Conservation (phyloP, 2,797 vertebrate species). For the Crocidura indochinensis region DNA sequence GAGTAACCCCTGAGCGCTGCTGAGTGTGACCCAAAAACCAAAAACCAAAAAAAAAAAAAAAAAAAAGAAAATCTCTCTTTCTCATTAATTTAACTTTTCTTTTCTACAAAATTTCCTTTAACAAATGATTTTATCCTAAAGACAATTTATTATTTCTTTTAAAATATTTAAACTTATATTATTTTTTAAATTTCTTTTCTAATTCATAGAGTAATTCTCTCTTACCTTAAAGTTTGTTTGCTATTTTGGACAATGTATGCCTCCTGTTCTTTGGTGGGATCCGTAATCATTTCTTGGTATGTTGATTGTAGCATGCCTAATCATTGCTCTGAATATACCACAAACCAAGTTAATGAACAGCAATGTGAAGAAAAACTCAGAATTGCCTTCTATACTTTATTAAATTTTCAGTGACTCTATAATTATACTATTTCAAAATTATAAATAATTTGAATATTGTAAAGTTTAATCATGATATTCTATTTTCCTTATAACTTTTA, state of each 20-base stretch:
- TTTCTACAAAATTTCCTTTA: too few species aligned
- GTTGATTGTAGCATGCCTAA: constrained; percentile 78
- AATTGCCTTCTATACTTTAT: constrained; percentile 59
- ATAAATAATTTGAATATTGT: constrained; percentile 79
- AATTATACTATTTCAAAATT: constrained; percentile 83
- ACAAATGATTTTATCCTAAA: too few species aligned
- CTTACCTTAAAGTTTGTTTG: constrained; percentile 54
- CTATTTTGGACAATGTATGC: constrained; percentile 70
- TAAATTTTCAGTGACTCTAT: constrained; percentile 75
- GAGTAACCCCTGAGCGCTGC: too few species aligned
- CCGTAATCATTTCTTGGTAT: constrained; percentile 82
- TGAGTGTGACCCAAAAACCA: too few species aligned
- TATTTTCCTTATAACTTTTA: constrained; percentile 63
- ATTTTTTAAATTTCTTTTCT: constrained; percentile 55
- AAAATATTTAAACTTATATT: too few species aligned
- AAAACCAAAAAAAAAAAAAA: too few species aligned
- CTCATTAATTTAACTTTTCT: too few species aligned
- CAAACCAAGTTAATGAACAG: constrained; percentile 83
- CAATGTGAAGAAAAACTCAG: constrained; percentile 64
- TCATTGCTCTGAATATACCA: constrained; percentile 86
- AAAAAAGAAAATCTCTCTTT: too few species aligned
- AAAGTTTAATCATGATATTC: constrained; percentile 79
- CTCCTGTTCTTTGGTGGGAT: constrained; percentile 78
- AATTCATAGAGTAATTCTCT: constrained; percentile 38
- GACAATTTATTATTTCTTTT: too few species aligned